phyloP scores from a whole-genome alignment of 2,888 invertebrate genomes.

The Lasioglossum calceatum region DNA sequence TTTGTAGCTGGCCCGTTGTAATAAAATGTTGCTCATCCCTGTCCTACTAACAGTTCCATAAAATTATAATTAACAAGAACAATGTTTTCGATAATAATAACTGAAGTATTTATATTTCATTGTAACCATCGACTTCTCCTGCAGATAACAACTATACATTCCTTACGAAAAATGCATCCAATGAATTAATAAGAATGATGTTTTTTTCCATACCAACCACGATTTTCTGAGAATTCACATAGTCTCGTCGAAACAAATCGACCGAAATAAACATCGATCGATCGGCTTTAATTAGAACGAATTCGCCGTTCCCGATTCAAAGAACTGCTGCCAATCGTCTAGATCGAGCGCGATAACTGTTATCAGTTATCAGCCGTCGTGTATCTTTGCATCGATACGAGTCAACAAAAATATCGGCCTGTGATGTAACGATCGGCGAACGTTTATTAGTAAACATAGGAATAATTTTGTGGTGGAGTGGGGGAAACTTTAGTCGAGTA shows the following conservation, averaged over 20 bases:
- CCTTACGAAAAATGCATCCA: too few species aligned
- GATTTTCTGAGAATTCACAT: background rate
- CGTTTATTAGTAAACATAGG: conserved; percentile 50
- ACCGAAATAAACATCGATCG: background rate
- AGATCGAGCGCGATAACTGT: conserved; percentile 20
- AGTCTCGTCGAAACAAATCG: background rate
- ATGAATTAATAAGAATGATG: too few species aligned
- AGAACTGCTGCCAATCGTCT: background rate
- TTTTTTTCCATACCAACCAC: background rate
- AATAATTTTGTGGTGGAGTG: background rate
- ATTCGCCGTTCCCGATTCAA: background rate
- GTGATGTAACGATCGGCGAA: conserved; percentile 28
- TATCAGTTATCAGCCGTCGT: conserved; percentile 33
- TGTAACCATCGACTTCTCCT: too few species aligned
- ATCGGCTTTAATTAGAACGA: background rate
- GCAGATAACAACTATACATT: too few species aligned
- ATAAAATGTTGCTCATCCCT: too few species aligned
- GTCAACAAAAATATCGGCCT: background rate
- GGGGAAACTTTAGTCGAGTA: background rate
- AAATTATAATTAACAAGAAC: background rate
- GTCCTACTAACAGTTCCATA: background rate
- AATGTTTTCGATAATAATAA: too few species aligned
- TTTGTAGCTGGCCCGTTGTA: too few species aligned
- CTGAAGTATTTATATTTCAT: too few species aligned
- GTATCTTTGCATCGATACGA: background rate